phyloP scores from a whole-genome alignment of 2,888 invertebrate species.

The Agonum fuliginosum region DNA sequence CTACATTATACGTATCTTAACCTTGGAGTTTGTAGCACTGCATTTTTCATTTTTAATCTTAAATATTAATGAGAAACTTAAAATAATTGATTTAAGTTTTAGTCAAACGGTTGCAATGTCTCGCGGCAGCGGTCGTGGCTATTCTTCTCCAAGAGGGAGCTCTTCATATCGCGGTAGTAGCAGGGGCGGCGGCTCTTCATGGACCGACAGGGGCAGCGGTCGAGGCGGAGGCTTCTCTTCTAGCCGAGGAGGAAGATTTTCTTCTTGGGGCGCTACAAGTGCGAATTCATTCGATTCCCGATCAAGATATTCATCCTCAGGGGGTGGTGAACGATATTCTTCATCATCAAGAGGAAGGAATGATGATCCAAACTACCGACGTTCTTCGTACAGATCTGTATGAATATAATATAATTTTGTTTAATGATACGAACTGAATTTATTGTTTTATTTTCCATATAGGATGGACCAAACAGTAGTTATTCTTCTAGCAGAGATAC shows the following conservation, averaged over 20 bases:
- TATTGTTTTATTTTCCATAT: slow-evolving; percentile 39
- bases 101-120: slow-evolving; percentile 68
- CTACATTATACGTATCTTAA: slow-evolving; percentile 14
- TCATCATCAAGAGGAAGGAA: slow-evolving; percentile 64
- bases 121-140: slow-evolving; percentile 66
- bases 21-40: slow-evolving; percentile 12
- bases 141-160: slow-evolving; percentile 65
- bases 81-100: slow-evolving; percentile 64
- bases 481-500: slow-evolving; percentile 75
- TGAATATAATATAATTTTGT: slow-evolving; percentile 41
- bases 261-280: slow-evolving; percentile 33
- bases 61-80: neutral
- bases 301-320: slow-evolving; percentile 66
- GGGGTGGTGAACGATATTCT: slow-evolving; percentile 67
- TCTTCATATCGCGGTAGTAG: slow-evolving; percentile 66
- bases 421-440: slow-evolving; percentile 2
- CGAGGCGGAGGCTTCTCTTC: slow-evolving; percentile 64
- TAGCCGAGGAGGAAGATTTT: slow-evolving; percentile 46
- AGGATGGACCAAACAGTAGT: slow-evolving; percentile 66
- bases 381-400: slow-evolving; percentile 60
- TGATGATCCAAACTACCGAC: slow-evolving; percentile 61
- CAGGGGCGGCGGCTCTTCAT: slow-evolving; percentile 66
- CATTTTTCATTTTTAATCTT: neutral
- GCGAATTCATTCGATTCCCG: slow-evolving; percentile 67
- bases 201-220: slow-evolving; percentile 63